Evolutionary conservation across 30 jellyfish, hydroid and myxozoan species (phyloP), one percentile per base, ranked within the genome.

Genomic region (Clytia hemisphaerica): DNA sequence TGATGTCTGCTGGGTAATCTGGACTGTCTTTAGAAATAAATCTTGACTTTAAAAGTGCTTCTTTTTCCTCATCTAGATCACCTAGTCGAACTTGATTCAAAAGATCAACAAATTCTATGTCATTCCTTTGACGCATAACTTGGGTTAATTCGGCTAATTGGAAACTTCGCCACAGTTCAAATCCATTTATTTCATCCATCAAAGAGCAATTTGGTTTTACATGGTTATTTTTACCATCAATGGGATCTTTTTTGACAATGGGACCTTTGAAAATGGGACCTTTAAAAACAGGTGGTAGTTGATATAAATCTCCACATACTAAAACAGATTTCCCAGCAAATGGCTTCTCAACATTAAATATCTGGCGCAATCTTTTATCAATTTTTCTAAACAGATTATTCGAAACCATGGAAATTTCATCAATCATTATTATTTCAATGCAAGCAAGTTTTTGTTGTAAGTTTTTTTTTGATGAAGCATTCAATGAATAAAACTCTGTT

Each of bases 331-430:
- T n/a, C n/a, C n/a, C n/a, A n/a, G n/a, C n/a, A 49, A 49, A 49
- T 49, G 64, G 64, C 22, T n/a, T 49, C 22, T 49, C 64, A n/a
- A 6, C 25, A 34, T 6, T 49, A 49, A 49, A 49, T n/a, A 49
- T 49, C 25, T 49, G 32, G 19, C 9, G 6, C 25, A 49, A n/a
- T n/a, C n/a, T n/a, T n/a, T n/a, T n/a, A n/a, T n/a, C n/a, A n/a
- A n/a, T n/a, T n/a, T n/a, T n/a, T n/a, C 32, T n/a, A 18, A 49
- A 34, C 9, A 49, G 64, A 49, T n/a, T 5, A 49, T 49, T 49
- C 6, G 64, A 49, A 28, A 49, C 64, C 64, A 49, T 49, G 25
- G 64, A 49, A 49, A 49, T 49, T 49, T 49, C 64, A 49, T 49
- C 64, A 49, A 49, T 49, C 32, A 49, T 49, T 4, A 49, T 49